Base-by-base conservation (phyloP, 2,113 vertebrate genomes). In the Sialia sialis region DNA sequence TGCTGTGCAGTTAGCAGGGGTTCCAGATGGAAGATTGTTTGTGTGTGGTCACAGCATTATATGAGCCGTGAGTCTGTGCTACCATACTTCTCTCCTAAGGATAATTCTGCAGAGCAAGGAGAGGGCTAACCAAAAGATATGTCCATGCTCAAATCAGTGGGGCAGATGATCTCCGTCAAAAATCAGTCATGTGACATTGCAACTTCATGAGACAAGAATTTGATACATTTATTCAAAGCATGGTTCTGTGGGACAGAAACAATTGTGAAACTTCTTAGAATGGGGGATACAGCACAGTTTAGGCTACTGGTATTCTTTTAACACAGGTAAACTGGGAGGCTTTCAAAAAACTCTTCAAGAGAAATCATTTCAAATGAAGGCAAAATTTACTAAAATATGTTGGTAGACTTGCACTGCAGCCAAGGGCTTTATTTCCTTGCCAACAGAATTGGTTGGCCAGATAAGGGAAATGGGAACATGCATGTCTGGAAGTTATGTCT, bases 1-100 rank as follows among this genome's bases (percentile, higher is more conserved):
- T 94, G 51, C 80, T 90, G n/a, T 78, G 83, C 38, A 30, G 72
- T 86, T 96, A 92, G 85, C 88, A 84, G 76, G 74, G 43, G 20
- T 77, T 96, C 68, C 27, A 83, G 67, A 69, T 66, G 36, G 78
- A 90, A 83, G 67, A 62, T 85, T 66, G 41, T 77, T 91, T 85
- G 26, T 91, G 38, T 88, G 48, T 73, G 51, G 81, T 60, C 69
- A 81, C 48, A 55, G 48, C 80, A 78, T 94, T 84, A 39, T 38
- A 66, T 49, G 46, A 75, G 39, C 41, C 30, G 29, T 62, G 36
- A 52, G 34, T 52, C 58, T 58, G 17, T 87, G 67, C 58, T 91
- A 10, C 36, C 9, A 5, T 16, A 2, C 52, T 73, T 93, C 38
- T 20, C 19, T 73, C 20, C 29, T 55, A 39, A 54, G 34, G 26